Evolutionary conservation across 2,888 invertebrate species (phyloP).

Genomic region (Saturnia japonica): DNA sequence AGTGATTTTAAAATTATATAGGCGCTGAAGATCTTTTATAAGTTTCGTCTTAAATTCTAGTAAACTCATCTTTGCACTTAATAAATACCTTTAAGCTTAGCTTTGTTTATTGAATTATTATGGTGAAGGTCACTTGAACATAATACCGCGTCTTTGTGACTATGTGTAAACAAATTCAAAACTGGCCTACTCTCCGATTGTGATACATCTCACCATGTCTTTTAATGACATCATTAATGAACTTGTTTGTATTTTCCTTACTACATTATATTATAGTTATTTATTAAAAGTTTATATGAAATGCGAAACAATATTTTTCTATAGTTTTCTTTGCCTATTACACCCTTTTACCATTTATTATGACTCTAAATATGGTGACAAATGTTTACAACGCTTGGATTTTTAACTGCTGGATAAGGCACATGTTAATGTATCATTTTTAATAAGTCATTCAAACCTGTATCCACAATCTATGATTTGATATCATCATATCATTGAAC

Average conservation of each 20-base stretch:
- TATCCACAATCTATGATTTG: conserved; percentile 4
- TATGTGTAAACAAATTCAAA: no score
- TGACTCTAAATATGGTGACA: background rate
- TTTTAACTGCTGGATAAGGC: background rate
- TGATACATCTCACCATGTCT: background rate
- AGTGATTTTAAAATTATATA: no score
- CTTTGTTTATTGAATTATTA: no score
- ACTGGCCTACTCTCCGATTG: no score
- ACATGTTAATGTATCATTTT: background rate
- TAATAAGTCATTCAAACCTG: background rate
- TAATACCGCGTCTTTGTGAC: no score
- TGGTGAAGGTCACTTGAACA: no score
- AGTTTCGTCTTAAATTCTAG: no score
- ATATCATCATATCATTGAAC: conserved; percentile 5
- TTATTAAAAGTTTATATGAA: background rate
- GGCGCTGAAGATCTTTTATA: no score
- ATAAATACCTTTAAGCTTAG: no score
- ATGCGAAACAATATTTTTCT: background rate
- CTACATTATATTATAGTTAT: no score
- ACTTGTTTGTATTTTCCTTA: background rate
- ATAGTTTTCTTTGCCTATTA: background rate
- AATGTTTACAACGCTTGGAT: background rate
- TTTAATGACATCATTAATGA: background rate
- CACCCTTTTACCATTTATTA: no score
- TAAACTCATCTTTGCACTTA: no score